phyloP scores from a whole-genome alignment of 2,113 vertebrate genomes.

The Silurus meridionalis region DNA sequence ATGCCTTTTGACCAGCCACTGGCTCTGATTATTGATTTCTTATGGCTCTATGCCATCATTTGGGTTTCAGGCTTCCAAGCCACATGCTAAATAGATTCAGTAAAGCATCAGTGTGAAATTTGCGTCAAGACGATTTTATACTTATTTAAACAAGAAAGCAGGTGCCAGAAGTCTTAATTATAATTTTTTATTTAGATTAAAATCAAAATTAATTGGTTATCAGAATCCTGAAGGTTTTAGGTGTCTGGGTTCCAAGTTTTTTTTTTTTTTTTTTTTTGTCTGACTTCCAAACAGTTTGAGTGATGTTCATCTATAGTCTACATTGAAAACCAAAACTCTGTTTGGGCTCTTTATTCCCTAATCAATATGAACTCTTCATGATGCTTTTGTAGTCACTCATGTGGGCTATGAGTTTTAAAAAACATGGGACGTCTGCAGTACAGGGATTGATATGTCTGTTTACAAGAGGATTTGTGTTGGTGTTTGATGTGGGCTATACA shows the following conservation, averaged over 20 bases:
- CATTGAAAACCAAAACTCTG: neutral
- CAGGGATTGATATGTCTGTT: neutral
- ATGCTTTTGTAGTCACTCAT: neutral
- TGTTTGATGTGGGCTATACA: slow-evolving; percentile 19
- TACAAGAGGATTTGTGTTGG: slow-evolving; percentile 18
- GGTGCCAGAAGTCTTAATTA: neutral
- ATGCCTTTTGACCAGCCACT: slow-evolving; percentile 48
- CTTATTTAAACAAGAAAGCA: neutral
- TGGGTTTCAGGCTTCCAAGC: slow-evolving; percentile 23
- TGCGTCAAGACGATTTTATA: neutral
- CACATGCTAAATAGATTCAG: neutral
- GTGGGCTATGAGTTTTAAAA: neutral
- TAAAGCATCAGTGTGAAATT: neutral
- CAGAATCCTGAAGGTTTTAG: neutral
- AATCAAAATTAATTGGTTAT: neutral
- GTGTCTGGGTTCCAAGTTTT: neutral
- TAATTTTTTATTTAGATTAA: no score
- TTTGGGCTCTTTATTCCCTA: neutral
- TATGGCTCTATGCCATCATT: slow-evolving; percentile 38
- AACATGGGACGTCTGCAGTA: neutral
- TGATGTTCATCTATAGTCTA: neutral
- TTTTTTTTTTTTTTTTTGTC: neutral
- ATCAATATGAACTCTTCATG: neutral
- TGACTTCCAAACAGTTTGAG: neutral
- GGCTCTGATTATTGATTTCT: slow-evolving; percentile 42